Evolutionary conservation across 2,113 vertebrate species (phyloP).

Genomic region (Cardinalis cardinalis): DNA sequence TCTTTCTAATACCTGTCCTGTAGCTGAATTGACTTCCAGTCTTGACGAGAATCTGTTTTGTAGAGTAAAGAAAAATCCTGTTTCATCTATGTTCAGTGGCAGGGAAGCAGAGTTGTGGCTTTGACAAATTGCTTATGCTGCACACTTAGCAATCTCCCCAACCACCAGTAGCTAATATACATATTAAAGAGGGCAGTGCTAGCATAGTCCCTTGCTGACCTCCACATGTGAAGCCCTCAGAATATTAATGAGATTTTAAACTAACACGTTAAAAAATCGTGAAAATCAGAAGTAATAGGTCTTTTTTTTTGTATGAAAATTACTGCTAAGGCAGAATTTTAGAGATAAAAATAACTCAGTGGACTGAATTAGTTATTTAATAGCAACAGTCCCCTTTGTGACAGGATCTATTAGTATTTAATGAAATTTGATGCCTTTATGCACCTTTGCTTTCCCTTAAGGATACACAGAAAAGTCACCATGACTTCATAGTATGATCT

Average conservation of each 20-base stretch:
- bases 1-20: background rate
- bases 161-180: constrained; percentile 40
- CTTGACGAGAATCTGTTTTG: background rate
- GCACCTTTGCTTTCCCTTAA: background rate
- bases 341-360: background rate
- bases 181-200: constrained; percentile 52
- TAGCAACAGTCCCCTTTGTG: background rate
- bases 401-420: background rate
- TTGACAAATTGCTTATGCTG: constrained; percentile 35
- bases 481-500: background rate
- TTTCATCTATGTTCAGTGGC: background rate
- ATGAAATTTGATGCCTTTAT: background rate
- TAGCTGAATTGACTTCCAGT: background rate
- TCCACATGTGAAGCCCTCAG: background rate
- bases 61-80: background rate
- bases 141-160: constrained; percentile 32
- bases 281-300: background rate
- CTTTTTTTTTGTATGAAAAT: background rate
- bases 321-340: background rate
- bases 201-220: constrained; percentile 38
- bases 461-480: background rate
- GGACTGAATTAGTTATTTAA: background rate
- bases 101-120: constrained; percentile 5
- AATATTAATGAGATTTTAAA: constrained; percentile 37
- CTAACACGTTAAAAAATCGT: background rate